Evolutionary conservation across 2,888 invertebrate species (phyloP).

Genomic region (Lithophane leautieri): DNA sequence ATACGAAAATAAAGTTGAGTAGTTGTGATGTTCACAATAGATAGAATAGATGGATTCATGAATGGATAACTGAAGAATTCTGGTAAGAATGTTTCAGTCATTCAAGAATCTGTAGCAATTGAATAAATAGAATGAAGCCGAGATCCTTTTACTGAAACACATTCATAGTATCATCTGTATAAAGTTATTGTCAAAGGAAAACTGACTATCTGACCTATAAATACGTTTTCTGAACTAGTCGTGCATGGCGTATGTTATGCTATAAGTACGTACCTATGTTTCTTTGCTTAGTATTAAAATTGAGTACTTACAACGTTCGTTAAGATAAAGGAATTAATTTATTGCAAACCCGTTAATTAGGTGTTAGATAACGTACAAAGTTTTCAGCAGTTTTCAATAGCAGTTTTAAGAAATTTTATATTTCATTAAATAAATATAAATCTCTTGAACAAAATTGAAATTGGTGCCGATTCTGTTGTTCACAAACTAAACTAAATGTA

Average conservation of each 20-base stretch:
- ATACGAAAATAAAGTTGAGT: conserved; percentile 18
- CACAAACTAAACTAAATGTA: no score
- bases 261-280: not conserved
- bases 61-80: not conserved
- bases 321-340: not conserved
- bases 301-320: not conserved
- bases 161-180: not conserved
- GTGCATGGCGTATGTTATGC: no score
- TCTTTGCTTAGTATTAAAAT: not conserved
- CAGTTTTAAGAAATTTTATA: not conserved
- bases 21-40: conserved; percentile 12
- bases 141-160: not conserved
- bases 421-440: not conserved
- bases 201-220: not conserved
- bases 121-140: conserved; percentile 20
- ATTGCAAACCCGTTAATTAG: not conserved
- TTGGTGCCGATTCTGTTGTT: no score
- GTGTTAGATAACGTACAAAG: not conserved
- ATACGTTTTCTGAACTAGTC: not conserved
- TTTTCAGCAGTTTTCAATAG: not conserved
- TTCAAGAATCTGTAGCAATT: conserved; percentile 23
- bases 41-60: not conserved
- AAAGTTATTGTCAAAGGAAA: conserved; percentile 22
- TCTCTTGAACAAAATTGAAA: not conserved
- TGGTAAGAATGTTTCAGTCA: conserved; percentile 1